A percentile compares a stretch with the other conserved stretches of the same genome.
These are phyloP conservation scores for Iguana delicatissima DNA, from an alignment of 2,797 vertebrate species.

Conservation along the genomic window DNA sequence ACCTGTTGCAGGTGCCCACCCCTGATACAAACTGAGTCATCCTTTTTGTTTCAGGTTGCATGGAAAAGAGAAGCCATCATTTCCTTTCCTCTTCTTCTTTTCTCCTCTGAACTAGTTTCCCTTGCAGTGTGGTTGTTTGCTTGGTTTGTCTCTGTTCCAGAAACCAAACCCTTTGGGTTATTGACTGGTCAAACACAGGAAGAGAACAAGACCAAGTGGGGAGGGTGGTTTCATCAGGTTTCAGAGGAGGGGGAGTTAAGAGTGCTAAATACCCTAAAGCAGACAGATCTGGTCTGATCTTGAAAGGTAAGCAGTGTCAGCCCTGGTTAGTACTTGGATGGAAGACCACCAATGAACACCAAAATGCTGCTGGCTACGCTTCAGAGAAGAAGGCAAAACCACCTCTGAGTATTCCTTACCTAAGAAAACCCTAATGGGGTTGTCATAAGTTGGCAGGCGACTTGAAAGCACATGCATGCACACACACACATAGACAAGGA, in stretches of 20 bases:
- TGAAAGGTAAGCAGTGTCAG: too few species aligned
- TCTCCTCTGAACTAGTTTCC: background rate
- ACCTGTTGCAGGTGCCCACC: too few species aligned
- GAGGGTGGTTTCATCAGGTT: constrained; percentile 23
- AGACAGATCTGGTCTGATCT: too few species aligned
- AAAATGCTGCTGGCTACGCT: too few species aligned
- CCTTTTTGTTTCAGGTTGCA: background rate
- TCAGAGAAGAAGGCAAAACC: too few species aligned
- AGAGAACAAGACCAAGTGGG: background rate
- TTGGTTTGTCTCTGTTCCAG: constrained; percentile 11
- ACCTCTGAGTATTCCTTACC: too few species aligned
- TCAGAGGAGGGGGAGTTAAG: background rate
- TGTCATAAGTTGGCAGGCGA: too few species aligned
- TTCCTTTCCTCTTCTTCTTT: background rate
- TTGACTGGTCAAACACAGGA: constrained; percentile 39
- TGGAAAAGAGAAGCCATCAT: background rate
- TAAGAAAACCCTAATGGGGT: too few species aligned
- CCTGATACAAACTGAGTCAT: background rate
- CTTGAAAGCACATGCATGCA: too few species aligned
- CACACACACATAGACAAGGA: background rate
- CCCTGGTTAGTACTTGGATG: too few species aligned
- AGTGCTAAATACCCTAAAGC: background rate
- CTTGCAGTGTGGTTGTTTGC: background rate
- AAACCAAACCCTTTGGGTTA: constrained; percentile 20
- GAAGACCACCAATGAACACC: too few species aligned